Evolutionary conservation across 2,113 vertebrate species (phyloP), one percentile per base, ranked within the genome.

Genomic region (Forbesichthys papilliferus): DNA sequence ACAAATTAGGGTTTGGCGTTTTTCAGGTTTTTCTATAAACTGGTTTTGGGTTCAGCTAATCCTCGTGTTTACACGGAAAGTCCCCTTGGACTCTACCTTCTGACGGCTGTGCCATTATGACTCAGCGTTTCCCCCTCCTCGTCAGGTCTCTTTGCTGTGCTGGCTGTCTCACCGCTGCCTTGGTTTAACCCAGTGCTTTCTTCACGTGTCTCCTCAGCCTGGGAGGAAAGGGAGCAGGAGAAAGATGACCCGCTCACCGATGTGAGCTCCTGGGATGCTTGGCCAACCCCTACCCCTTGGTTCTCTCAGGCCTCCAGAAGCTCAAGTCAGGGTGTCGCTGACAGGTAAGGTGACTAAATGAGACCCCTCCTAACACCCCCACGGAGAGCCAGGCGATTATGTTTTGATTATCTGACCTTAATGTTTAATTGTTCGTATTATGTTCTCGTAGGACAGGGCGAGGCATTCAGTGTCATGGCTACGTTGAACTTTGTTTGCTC

Each of bases 101-200:
- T 55, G 48, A 61, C 80, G 54, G 33, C 34, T 61, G 33, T 68
- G 66, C 79, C 55, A 3, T 51, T 46, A n/a, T 89, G 87, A 91
- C 79, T 90, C 86, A 85, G 76, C 73, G 73, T 86, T 90, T 90
- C 88, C 82, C 27, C 54, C 65, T 81, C 83, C 54, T 80, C 54
- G 7, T 80, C 56, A 63, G 65, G 36, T 83, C 76, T 64, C 56
- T 58, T 58, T 18, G 3, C 51, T 12, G 9, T 64, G 49, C 16
- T 18, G 9, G 11, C 36, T 53, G 33, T 18, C 11, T 9, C 8
- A 14, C 13, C 58, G 20, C 42, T 36, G 16, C 18, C 3, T 20
- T 47, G 0, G 48, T 11, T 18, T 46, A 9, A 12, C n/a, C 8
- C 3, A 16, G 14, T 16, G 20, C 64, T 71, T 66, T 62, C 47